A percentile compares a stretch with the other conserved stretches of the same genome.
These are phyloP conservation scores for Polydrusus tereticollis DNA, from an alignment of 2,888 invertebrate species.

Conservation along the genomic window DNA sequence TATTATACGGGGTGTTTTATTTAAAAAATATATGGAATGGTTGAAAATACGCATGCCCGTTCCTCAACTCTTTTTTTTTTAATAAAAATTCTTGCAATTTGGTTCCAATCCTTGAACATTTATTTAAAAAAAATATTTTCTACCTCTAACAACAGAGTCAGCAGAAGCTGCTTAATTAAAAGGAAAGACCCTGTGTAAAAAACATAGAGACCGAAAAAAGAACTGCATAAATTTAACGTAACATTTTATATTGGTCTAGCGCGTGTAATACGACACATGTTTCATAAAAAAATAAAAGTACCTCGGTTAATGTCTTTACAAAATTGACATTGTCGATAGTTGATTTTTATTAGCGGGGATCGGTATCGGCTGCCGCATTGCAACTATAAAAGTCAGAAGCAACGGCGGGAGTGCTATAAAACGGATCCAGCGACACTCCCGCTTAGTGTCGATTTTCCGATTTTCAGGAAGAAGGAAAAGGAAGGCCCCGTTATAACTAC, in stretches of 20 bases:
- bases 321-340: slow-evolving; percentile 42
- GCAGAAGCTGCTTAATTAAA: too few species aligned
- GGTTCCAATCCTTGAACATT: too few species aligned
- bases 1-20: too few species aligned
- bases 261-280: slow-evolving; percentile 6
- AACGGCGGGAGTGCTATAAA: slow-evolving; percentile 31
- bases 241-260: not conserved
- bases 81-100: too few species aligned
- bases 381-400: slow-evolving; percentile 46
- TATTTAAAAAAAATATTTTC: too few species aligned
- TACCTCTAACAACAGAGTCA: too few species aligned
- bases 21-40: too few species aligned
- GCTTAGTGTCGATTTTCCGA: slow-evolving; percentile 31
- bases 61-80: too few species aligned
- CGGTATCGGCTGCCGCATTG: slow-evolving; percentile 45
- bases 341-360: slow-evolving; percentile 47
- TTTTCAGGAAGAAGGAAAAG: slow-evolving; percentile 43
- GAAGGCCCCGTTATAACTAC: slow-evolving; percentile 46
- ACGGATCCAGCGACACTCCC: slow-evolving; percentile 44
- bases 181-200: too few species aligned
- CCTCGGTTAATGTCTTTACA: slow-evolving; percentile 6
- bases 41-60: too few species aligned
- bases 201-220: not conserved
- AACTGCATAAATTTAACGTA: not conserved
- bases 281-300: slow-evolving; percentile 14